Base-by-base conservation (phyloP, 2,113 vertebrate genomes). In the Triplophysa siluroides region DNA sequence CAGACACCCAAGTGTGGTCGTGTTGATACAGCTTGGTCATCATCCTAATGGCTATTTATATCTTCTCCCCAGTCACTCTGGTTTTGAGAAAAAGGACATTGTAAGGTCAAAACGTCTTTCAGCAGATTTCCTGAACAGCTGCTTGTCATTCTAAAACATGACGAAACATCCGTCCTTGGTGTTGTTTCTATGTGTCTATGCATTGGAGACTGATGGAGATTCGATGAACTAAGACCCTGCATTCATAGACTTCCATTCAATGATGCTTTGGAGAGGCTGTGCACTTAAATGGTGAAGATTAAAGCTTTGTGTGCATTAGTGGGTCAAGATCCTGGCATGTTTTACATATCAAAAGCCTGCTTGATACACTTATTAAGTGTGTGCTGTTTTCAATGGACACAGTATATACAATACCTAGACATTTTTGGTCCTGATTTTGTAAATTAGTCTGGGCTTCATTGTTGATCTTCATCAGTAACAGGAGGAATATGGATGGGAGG, bases 261-360 rank as follows among this genome's bases (percentile, higher is more conserved):
- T 21, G 65, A 67, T 7, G 45, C 50, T 73, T 58, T 23, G 58
- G 52, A 50, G 56, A 78, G 8, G 52, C 41, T 26, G 14, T 74
- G 43, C 63, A 75, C 38, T 62, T 60, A 75, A 75, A 63, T 69
- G 63, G 26, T 3, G 62, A 79, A 78, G 83, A 84, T 81, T 81
- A 84, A 84, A 78, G 83, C n/a, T 23, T 19, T 41, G 18, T 74
- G 50, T 19, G 10, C 26, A 71, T 72, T 73, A 66, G 67, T 33
- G 26, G 67, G 63, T 78, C 54, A 58, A 69, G 54, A 19, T 43
- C 21, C 52, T 45, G 24, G 52, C 56, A 24, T 45, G 69, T 69
- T 84, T 78, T 84, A 58, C 68, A 84, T 70, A 64, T 75, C 78
- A 80, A 78, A 81, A 81, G 24, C 76, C 61, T 50, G 41, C 8